Percentiles rank a stretch among this genome's conserved stretches.
phyloP scores from a whole-genome alignment of 2,113 vertebrate genomes.

The Leucopsar rothschildi region DNA sequence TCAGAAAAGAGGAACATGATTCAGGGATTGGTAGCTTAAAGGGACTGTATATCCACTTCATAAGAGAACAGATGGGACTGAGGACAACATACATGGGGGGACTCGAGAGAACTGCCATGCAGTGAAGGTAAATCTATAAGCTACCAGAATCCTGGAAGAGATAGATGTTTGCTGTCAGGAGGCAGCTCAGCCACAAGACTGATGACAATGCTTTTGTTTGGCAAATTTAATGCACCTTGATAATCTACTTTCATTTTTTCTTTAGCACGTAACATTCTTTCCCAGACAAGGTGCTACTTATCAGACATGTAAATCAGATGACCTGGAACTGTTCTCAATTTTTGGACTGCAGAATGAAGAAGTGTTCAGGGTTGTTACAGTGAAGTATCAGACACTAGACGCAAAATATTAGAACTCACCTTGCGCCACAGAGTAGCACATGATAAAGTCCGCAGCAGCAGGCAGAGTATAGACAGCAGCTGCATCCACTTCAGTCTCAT shows the following conservation, averaged over 20 bases:
- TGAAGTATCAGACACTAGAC: background rate
- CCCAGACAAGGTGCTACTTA: background rate
- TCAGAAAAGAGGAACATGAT: background rate
- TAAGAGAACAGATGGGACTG: background rate
- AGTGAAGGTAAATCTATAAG: background rate
- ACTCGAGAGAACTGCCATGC: background rate
- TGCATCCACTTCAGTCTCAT: constrained; percentile 81
- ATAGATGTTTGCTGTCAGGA: background rate
- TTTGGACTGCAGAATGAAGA: background rate
- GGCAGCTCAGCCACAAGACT: background rate
- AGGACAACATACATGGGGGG: background rate
- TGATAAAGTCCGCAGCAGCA: constrained; percentile 92
- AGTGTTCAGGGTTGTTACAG: background rate
- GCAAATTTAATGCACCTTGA: background rate
- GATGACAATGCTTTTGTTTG: background rate
- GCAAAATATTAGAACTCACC: constrained; percentile 66
- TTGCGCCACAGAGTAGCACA: constrained; percentile 97
- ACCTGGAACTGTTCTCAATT: background rate
- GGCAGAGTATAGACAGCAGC: constrained; percentile 83
- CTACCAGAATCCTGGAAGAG: background rate
- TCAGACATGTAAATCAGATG: background rate
- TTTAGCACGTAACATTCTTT: background rate
- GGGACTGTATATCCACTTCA: background rate
- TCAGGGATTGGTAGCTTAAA: background rate
- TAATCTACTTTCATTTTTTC: background rate